Evolutionary conservation across 2,797 vertebrate species (phyloP).

Genomic region (Tauraco hartlaubi): DNA sequence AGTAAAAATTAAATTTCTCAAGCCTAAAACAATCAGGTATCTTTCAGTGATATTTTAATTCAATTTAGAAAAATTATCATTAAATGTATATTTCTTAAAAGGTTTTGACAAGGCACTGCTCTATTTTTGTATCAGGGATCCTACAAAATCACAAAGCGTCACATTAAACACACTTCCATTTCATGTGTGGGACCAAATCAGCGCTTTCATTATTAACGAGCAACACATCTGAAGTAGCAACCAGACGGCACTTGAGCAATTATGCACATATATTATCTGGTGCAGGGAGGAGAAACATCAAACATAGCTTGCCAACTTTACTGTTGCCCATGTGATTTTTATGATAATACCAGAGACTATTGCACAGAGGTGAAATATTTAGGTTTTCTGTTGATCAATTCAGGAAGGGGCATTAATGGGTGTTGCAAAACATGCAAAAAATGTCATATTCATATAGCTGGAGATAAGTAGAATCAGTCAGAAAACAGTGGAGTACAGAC

Average conservation of each 20-base stretch:
- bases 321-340: conserved; percentile 33
- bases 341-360: conserved; percentile 1
- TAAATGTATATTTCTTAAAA: conserved; percentile 1
- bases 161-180: background rate
- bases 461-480: background rate
- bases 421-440: conserved; percentile 39
- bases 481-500: background rate
- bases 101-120: conserved; percentile 37
- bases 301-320: conserved; percentile 31
- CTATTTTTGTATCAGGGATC: background rate
- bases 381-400: conserved; percentile 28
- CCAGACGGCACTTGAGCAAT: conserved; percentile 54
- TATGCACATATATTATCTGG: conserved; percentile 65
- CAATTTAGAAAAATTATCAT: background rate
- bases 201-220: conserved; percentile 39
- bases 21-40: background rate
- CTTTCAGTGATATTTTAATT: background rate
- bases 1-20: background rate
- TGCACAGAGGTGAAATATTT: conserved; percentile 42
- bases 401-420: background rate
- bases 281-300: conserved; percentile 29
- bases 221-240: conserved; percentile 60
- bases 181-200: conserved; percentile 26
- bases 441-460: background rate
- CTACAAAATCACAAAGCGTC: background rate